Conservation (phyloP, 2,113 vertebrate species). For the Tachysurus vachellii region DNA sequence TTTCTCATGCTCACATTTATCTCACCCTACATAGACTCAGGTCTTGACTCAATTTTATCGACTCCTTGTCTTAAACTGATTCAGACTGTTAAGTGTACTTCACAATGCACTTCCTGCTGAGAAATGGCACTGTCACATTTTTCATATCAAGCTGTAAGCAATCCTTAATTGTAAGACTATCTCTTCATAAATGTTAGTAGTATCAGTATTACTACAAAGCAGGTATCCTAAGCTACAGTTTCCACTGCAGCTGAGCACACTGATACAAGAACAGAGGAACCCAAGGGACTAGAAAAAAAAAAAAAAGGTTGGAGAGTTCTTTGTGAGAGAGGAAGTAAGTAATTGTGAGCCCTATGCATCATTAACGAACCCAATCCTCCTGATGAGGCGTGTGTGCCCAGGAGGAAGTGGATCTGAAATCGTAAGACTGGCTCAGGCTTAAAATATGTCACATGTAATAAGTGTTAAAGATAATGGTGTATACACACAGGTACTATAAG, state of each 20-base stretch:
- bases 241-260: neutral
- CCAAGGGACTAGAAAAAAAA: neutral
- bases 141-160: neutral
- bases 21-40: neutral
- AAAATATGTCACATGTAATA: slow-evolving; percentile 28
- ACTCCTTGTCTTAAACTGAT: neutral
- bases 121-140: neutral
- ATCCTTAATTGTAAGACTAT: neutral
- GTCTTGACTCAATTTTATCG: neutral
- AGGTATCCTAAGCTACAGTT: neutral
- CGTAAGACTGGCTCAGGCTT: neutral
- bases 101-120: neutral
- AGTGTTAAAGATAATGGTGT: slow-evolving; percentile 5
- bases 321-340: slow-evolving; percentile 46
- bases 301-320: slow-evolving; percentile 8
- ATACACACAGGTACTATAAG: slow-evolving; percentile 24
- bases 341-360: slow-evolving; percentile 50
- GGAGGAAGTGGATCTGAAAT: slow-evolving; percentile 2
- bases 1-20: no score
- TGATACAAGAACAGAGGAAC: neutral
- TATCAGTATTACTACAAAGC: neutral
- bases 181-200: neutral
- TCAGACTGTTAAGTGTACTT: neutral
- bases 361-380: slow-evolving; percentile 45
- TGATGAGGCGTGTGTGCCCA: slow-evolving; percentile 28